phyloP scores from a whole-genome alignment of 2,888 invertebrate species.

The Cybosia mesomella region DNA sequence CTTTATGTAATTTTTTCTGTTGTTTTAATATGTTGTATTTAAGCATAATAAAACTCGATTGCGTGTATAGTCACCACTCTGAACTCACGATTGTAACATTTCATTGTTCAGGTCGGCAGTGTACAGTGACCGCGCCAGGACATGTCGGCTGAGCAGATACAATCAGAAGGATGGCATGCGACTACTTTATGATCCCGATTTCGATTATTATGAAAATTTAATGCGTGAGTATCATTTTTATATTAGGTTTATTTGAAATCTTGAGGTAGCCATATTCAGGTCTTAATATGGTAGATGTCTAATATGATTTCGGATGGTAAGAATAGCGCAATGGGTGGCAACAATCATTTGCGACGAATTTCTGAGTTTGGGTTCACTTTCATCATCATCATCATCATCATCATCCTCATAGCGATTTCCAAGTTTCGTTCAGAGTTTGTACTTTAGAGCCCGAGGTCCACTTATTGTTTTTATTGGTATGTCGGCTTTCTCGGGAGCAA shows the following conservation, averaged over 20 bases:
- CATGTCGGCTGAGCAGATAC: slow-evolving; percentile 94
- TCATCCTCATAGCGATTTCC: too few species aligned
- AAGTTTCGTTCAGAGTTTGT: too few species aligned
- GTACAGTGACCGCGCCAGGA: slow-evolving; percentile 94
- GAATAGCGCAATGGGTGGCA: neutral
- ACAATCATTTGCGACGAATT: neutral
- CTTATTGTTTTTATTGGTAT: too few species aligned
- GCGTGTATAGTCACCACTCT: neutral
- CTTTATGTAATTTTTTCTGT: too few species aligned
- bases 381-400: too few species aligned
- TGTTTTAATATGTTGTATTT: neutral
- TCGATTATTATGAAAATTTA: slow-evolving; percentile 97
- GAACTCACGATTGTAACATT: slow-evolving; percentile 15
- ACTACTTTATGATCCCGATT: slow-evolving; percentile 96
- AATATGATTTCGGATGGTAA: neutral
- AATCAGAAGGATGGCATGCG: slow-evolving; percentile 96
- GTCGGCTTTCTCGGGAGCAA: too few species aligned
- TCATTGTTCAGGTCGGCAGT: slow-evolving; percentile 90
- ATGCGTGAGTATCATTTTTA: slow-evolving; percentile 91
- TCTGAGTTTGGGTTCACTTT: neutral
- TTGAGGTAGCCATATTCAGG: neutral
- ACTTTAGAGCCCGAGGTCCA: too few species aligned
- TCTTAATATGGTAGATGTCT: neutral
- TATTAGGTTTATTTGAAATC: neutral
- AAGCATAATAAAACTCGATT: neutral